A percentile compares a stretch with the other conserved stretches of the same genome.
These are phyloP conservation scores for Homalodisca vitripennis DNA, from an alignment of 1,140 invertebrate genomes.

Conservation along the genomic window DNA sequence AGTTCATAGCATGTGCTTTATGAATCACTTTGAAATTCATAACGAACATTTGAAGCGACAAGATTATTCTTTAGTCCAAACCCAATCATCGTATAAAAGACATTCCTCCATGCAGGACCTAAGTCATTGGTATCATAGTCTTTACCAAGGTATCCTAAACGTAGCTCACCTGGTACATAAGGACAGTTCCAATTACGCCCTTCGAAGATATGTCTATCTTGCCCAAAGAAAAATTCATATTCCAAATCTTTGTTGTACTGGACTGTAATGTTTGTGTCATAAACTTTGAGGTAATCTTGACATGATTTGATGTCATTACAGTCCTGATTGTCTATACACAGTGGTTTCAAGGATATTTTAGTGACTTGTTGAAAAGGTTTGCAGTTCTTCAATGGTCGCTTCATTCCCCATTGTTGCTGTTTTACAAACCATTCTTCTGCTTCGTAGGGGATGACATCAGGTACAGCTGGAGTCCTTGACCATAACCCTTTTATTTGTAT, in stretches of 20 bases:
- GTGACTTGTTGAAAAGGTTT: neutral
- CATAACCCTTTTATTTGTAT: neutral
- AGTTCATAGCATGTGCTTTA: no score
- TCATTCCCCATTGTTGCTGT: neutral
- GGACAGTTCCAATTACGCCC: constrained; percentile 12
- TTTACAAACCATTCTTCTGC: neutral
- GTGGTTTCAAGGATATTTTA: neutral
- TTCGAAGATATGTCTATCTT: constrained; percentile 9
- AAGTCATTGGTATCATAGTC: neutral
- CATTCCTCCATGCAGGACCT: neutral
- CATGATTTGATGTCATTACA: constrained; percentile 16
- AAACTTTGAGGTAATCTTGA: neutral
- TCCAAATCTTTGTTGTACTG: neutral
- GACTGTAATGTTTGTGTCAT: neutral
- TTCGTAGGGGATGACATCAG: constrained; percentile 2
- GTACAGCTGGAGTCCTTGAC: neutral
- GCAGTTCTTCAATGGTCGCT: neutral
- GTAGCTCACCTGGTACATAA: neutral
- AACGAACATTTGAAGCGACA: neutral
- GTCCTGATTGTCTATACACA: neutral
- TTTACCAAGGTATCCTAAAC: constrained; percentile 12
- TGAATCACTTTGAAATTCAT: constrained; percentile 1
- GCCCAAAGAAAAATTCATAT: constrained; percentile 12
- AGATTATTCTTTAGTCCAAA: constrained; percentile 1
- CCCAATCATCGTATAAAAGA: neutral